A percentile compares a stretch with the other conserved stretches of the same genome.
Evolutionary conservation across 1,140 invertebrate species (phyloP).

Genomic region (Hermatobates lingyangjiaoensis): DNA sequence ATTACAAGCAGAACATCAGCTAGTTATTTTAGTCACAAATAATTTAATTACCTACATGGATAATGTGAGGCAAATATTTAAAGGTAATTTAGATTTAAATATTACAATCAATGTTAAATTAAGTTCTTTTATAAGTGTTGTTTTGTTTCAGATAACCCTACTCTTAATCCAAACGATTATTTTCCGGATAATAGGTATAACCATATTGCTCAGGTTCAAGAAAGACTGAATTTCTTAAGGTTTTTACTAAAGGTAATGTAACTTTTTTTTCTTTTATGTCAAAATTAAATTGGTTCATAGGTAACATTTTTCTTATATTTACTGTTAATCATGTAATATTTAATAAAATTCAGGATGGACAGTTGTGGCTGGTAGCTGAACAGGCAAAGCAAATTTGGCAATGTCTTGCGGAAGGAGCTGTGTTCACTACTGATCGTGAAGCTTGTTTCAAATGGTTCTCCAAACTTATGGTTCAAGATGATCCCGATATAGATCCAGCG

Average conservation of each 20-base stretch:
- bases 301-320: neutral
- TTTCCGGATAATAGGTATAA: conserved; percentile 77
- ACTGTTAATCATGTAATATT: neutral
- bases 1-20: conserved; percentile 75
- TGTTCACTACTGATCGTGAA: conserved; percentile 79
- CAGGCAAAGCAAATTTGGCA: conserved; percentile 96
- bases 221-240: conserved; percentile 82
- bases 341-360: conserved; percentile 19
- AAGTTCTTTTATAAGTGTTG: no score
- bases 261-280: neutral
- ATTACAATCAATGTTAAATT: neutral
- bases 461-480: conserved; percentile 95
- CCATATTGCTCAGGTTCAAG: conserved; percentile 81
- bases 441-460: conserved; percentile 98
- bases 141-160: conserved; percentile 37
- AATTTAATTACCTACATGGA: conserved; percentile 87
- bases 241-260: conserved; percentile 55
- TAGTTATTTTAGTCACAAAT: conserved; percentile 84
- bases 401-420: conserved; percentile 81
- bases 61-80: conserved; percentile 48
- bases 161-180: conserved; percentile 62
- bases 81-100: conserved; percentile 26
- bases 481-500: conserved; percentile 88
- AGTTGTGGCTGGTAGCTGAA: conserved; percentile 83
- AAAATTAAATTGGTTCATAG: neutral